Evolutionary conservation across 2,888 invertebrate species (phyloP).

Genomic region (Synergus laeviventris): DNA sequence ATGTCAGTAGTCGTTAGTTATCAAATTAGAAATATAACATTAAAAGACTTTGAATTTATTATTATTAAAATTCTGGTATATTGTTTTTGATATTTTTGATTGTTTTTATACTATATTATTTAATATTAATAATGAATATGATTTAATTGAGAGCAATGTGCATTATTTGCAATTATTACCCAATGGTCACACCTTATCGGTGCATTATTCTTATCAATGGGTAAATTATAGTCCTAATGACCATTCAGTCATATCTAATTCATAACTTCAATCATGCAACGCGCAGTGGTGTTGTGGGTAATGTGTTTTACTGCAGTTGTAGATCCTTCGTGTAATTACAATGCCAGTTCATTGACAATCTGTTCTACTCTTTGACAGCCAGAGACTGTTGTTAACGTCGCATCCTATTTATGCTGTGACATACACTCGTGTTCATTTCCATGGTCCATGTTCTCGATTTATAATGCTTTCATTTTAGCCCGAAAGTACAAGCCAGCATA

Average conservation of each 20-base stretch:
- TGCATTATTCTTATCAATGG: not conserved
- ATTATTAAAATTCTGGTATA: not conserved
- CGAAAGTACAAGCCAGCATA: not conserved
- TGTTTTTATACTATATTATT: too few relatives aligned
- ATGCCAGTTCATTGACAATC: not conserved
- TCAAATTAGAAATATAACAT: not conserved
- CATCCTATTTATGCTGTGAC: not conserved
- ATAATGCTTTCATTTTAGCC: not conserved
- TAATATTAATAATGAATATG: too few relatives aligned
- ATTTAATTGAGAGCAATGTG: too few relatives aligned
- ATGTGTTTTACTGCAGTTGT: not conserved
- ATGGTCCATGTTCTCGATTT: not conserved
- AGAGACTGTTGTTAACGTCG: not conserved
- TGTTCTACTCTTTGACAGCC: constrained; percentile 1
- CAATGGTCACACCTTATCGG: not conserved
- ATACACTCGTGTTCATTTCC: not conserved
- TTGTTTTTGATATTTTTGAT: too few relatives aligned
- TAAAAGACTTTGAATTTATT: not conserved
- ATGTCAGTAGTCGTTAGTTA: not conserved
- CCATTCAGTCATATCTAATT: not conserved
- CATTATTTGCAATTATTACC: too few relatives aligned
- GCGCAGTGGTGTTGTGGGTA: not conserved
- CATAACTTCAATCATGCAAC: not conserved
- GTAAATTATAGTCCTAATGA: not conserved
- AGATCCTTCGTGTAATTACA: not conserved